Evolutionary conservation across 1,140 invertebrate genomes (phyloP), one percentile per base, ranked within the genome.

Genomic region (Lucilia sericata): DNA sequence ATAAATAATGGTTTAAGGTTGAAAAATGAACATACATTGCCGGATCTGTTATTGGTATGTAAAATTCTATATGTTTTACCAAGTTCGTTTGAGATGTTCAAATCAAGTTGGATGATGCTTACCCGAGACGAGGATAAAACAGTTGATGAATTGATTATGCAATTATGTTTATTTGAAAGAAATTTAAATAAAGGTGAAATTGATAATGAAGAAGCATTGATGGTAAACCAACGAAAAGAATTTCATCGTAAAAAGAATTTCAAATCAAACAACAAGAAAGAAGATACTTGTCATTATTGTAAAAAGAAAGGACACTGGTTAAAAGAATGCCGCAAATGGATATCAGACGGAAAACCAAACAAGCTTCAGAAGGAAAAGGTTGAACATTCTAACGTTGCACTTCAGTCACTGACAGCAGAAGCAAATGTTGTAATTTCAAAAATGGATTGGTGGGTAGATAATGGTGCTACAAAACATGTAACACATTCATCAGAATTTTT

Each of bases 271-370:
- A 74, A 74, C 5, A 74, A 74, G 19, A 74, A 74, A 12, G 70
- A 74, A 12, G 25, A 25, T 74, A 74, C 25, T 25, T 21, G 70
- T 12, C n/a, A 74, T 74, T 74, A 74, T 25, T 74, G n/a, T 25
- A 21, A 74, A 25, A 74, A 74, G 70, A 74, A 74, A 74, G 70
- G 70, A 17, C 70, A 74, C 12, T 74, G 70, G n/a, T 21, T 74
- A 25, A 74, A 74, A 25, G 70, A 74, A 74, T 74, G 70, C 21
- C 70, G 70, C n/a, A 74, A 74, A 25, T 74, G 70, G 70, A 74
- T 74, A 12, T 17, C 70, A 25, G n/a, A 74, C 12, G 70, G 70
- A 12, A 21, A 25, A 10, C 70, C 70, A 21, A 25, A 19, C 19
- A 74, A 74, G 21, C 21, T 19, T 12, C 9, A 49, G 3, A 5